Conservation (phyloP, 2,888 invertebrate species). For the Melanostoma mellinum region DNA sequence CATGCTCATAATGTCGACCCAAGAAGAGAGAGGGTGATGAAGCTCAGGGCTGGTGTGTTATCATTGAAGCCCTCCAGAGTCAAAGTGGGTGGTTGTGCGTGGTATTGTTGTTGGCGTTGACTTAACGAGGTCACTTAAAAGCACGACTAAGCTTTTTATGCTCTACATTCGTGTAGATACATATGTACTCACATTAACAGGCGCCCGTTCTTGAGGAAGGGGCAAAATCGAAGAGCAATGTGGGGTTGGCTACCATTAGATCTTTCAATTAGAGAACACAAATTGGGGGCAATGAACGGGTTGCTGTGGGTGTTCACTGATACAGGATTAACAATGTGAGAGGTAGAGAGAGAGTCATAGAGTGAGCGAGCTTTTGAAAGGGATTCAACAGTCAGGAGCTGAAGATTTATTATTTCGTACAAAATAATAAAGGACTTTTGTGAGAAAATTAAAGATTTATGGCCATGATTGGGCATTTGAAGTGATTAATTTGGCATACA, state of each 20-base stretch:
- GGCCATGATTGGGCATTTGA: not conserved
- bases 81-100: not conserved
- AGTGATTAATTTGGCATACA: conserved; percentile 3
- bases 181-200: no score
- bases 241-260: not conserved
- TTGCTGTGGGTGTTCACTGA: not conserved
- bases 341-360: no score
- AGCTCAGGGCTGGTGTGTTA: conserved; percentile 49
- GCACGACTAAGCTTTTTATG: conserved; percentile 48
- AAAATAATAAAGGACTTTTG: not conserved
- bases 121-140: conserved; percentile 56
- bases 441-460: conserved; percentile 14
- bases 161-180: conserved; percentile 33
- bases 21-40: conserved; percentile 36
- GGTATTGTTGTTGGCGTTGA: conserved; percentile 27
- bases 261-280: conserved; percentile 17
- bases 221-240: conserved; percentile 3
- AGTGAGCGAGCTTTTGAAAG: conserved; percentile 30
- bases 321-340: no score
- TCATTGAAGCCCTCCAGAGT: conserved; percentile 20
- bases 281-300: conserved; percentile 58
- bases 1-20: no score
- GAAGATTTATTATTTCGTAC: conserved; percentile 10
- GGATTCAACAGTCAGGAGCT: conserved; percentile 21
- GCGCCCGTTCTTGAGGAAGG: no score